A percentile compares a stretch with the other conserved stretches of the same genome.
Conservation (phyloP, 2,113 vertebrate genomes). For the Cisticola juncidis region DNA sequence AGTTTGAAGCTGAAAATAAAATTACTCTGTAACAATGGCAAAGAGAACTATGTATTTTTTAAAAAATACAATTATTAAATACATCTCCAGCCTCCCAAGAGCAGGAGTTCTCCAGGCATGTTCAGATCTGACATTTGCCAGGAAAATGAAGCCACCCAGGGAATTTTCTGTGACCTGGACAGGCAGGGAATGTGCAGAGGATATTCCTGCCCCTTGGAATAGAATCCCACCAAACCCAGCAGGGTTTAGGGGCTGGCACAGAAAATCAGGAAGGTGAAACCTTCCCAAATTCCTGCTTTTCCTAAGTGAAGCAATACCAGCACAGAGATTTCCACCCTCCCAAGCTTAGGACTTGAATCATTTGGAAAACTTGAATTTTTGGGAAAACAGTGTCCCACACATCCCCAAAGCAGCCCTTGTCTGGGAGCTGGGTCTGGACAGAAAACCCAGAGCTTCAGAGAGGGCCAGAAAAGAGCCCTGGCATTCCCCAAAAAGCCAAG, state of each 20-base stretch:
- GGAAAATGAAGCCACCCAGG: not conserved
- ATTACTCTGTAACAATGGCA: not conserved
- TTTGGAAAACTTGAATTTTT: too few relatives aligned
- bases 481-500: not conserved
- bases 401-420: not conserved
- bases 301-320: not conserved
- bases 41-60: not conserved
- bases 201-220: accelerated
- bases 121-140: not conserved
- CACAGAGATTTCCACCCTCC: not conserved
- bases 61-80: not conserved
- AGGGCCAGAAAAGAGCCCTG: not conserved
- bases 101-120: not conserved
- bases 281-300: not conserved
- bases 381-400: not conserved
- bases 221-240: not conserved
- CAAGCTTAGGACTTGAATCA: accelerated
- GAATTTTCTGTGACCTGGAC: not conserved
- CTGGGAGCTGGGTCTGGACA: not conserved
- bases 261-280: not conserved
- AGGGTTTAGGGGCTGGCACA: not conserved
- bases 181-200: not conserved
- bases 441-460: not conserved
- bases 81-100: not conserved
- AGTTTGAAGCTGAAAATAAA: not conserved